Conservation (phyloP, 2,888 invertebrate species). For the Idaea dimidiata region DNA sequence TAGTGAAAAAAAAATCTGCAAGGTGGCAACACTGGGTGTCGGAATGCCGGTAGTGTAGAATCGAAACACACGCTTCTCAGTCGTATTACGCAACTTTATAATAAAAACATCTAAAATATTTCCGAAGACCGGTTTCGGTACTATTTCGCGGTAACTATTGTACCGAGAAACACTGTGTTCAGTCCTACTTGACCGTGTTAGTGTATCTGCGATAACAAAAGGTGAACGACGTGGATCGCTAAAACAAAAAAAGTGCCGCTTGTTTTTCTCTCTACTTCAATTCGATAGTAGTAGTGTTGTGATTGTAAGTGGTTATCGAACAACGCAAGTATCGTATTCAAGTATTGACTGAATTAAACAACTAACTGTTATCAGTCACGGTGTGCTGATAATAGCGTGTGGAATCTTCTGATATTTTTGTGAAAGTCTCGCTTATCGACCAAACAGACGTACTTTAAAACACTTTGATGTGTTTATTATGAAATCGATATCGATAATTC, state of each 20-base stretch:
- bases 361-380: constrained; percentile 29
- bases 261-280: constrained; percentile 23
- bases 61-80: constrained; percentile 52
- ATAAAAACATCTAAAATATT: constrained; percentile 50
- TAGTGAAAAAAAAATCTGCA: too few species aligned
- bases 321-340: too few species aligned
- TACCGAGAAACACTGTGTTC: constrained; percentile 36
- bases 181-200: constrained; percentile 44
- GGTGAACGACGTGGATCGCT: constrained; percentile 54
- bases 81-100: constrained; percentile 52
- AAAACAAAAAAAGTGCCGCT: constrained; percentile 26
- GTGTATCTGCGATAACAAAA: constrained; percentile 64
- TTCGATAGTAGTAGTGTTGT: constrained; percentile 28
- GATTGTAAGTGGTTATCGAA: constrained; percentile 14
- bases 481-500: constrained; percentile 45
- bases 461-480: constrained; percentile 26
- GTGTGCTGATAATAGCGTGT: constrained; percentile 33
- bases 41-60: constrained; percentile 48
- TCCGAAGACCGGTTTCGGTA: constrained; percentile 55
- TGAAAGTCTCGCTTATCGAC: constrained; percentile 32
- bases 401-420: constrained; percentile 30
- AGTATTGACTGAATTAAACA: constrained; percentile 11
- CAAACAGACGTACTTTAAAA: constrained; percentile 14
- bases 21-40: too few species aligned
- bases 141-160: constrained; percentile 59